Base-by-base conservation (phyloP, 2,888 invertebrate genomes). In the Margaritifera margaritifera region DNA sequence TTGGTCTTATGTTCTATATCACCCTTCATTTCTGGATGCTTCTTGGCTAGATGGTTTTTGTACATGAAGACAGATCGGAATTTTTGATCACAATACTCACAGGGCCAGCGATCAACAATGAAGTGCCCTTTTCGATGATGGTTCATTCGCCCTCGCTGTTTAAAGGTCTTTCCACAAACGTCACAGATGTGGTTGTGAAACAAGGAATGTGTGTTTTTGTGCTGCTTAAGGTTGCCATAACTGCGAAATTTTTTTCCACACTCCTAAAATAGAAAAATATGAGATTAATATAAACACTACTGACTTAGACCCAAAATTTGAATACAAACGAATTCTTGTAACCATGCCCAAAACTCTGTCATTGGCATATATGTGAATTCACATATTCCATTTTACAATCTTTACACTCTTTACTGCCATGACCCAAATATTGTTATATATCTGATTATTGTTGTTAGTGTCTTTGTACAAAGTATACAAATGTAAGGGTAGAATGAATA, bases 171-270 rank as follows among this genome's bases (percentile, higher is more conserved):
- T 4, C 77, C 77, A 66, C 77, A 77, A 8, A 77, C 64, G 58
- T 77, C 77, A 71, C 77, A 77, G 4, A 77, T 67, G 60, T 61
- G 74, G 11, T 71, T 65, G 52, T 65, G 62, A 19, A 52, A 57
- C 2, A 52, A 8, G 18, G 67, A 64, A 52, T 75, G 75, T 52
- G 61, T 68, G 1, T 69, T 25, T 6, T 64, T 67, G 24, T 77
- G 77, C 61, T 77, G 77, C 53, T 68, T 68, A 22, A 77, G 59
- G 65, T 77, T 74, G n/a, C 66, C 62, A 57, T 74, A 74, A 42
- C 71, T 69, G 51, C 77, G 66, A 51, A 77, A 77, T 25, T 64
- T 27, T 62, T 77, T 74, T 11, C 76, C 76, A 74, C 76, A 77
- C 8, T 72, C 25, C 75, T 75, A 55, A 52, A 64, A 68, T 11